phyloP scores from a whole-genome alignment of 2,113 vertebrate genomes.

The Corythaeola cristata region DNA sequence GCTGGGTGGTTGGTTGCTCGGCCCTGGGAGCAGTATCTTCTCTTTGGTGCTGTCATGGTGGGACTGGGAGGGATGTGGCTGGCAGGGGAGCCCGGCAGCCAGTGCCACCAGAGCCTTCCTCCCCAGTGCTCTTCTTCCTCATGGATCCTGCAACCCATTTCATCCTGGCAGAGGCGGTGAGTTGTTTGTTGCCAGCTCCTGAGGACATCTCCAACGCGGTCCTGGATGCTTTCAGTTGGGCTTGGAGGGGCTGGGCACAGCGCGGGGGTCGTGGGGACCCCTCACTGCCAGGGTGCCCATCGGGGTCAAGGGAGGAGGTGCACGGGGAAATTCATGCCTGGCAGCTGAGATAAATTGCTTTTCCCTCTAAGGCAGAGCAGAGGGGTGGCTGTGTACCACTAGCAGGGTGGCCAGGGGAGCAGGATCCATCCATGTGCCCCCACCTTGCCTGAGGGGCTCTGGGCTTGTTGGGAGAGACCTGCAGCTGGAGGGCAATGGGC shows the following conservation, averaged over 20 bases:
- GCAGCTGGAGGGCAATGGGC: neutral
- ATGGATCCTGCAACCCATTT: neutral
- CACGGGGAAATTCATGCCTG: no score
- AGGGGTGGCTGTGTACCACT: neutral
- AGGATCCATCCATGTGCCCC: neutral
- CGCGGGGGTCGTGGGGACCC: rapidly evolving
- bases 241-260: neutral
- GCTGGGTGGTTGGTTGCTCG: neutral
- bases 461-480: neutral
- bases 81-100: neutral
- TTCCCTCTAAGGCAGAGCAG: neutral
- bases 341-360: neutral
- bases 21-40: neutral
- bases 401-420: neutral
- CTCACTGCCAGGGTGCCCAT: neutral
- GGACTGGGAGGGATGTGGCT: neutral
- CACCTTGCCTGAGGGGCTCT: neutral
- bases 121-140: neutral
- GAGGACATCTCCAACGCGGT: neutral
- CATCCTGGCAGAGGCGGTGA: neutral
- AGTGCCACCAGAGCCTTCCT: neutral
- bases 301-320: neutral
- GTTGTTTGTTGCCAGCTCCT: neutral
- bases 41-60: no score
- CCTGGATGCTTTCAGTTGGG: neutral